Evolutionary conservation across 2,797 vertebrate species (phyloP).

Genomic region (Hyperoplus lanceolatus): DNA sequence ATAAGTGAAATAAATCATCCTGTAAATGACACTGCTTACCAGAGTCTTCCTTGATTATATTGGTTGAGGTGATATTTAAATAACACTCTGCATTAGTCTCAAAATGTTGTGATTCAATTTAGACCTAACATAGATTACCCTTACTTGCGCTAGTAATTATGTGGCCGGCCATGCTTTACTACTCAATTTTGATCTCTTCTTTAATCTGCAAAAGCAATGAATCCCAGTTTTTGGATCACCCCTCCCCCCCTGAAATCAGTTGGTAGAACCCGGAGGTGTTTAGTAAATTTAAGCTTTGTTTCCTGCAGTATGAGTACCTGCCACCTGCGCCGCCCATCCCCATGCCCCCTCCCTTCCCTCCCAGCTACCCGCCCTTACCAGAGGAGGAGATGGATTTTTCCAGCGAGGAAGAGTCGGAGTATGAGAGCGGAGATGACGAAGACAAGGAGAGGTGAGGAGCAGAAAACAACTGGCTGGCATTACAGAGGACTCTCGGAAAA

Average conservation of each 20-base stretch:
- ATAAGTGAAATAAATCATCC: not conserved
- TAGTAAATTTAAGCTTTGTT: conserved; percentile 10
- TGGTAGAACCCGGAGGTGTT: not conserved
- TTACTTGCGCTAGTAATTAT: not conserved
- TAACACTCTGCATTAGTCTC: not conserved
- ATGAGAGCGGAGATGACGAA: conserved; percentile 94
- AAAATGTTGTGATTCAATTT: conserved; percentile 9
- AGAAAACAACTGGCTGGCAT: not conserved
- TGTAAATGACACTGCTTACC: not conserved
- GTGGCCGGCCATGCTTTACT: not conserved
- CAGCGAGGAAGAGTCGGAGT: conserved; percentile 94
- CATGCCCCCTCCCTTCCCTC: conserved; percentile 91
- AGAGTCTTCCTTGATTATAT: not conserved
- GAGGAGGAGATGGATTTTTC: conserved; percentile 88
- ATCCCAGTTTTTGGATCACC: not conserved
- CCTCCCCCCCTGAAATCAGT: not conserved
- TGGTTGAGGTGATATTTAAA: not conserved
- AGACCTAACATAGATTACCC: not conserved
- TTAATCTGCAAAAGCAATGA: not conserved
- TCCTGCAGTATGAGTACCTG: conserved; percentile 87
- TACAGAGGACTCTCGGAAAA: not conserved
- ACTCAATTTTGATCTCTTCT: not conserved
- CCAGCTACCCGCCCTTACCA: conserved; percentile 92
- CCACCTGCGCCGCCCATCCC: conserved; percentile 87
- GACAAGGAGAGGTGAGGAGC: conserved; percentile 91